Percentiles rank a stretch among this genome's conserved stretches.
These are phyloP conservation scores for Drepanosiphum platanoidis DNA, from an alignment of 2,888 invertebrate species.

Conservation along the genomic window DNA sequence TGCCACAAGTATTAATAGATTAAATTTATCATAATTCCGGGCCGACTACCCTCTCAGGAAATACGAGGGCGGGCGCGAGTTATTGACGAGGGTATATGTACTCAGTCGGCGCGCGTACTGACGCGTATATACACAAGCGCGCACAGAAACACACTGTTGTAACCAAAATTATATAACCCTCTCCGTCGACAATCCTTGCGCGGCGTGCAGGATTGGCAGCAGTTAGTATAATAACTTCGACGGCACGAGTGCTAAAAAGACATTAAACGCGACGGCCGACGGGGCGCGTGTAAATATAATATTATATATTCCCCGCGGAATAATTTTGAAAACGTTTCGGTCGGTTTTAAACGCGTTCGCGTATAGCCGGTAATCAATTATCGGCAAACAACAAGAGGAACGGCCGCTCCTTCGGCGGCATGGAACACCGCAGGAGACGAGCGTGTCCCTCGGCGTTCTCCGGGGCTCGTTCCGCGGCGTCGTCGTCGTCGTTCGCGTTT, in stretches of 20 bases:
- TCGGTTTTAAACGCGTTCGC: conserved; percentile 22
- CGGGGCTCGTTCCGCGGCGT: too few species aligned
- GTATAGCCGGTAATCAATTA: conserved; percentile 15
- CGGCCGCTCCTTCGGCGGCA: background rate
- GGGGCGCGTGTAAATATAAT: background rate
- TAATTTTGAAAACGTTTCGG: conserved; percentile 23
- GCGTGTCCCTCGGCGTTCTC: too few species aligned
- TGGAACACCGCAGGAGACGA: conserved; percentile 16
- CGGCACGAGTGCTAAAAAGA: conserved; percentile 26
- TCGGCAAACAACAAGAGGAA: background rate
- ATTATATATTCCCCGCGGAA: conserved; percentile 24
- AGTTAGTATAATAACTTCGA: conserved; percentile 33
- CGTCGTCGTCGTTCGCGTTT: background rate
- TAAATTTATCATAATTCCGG: conserved; percentile 31
- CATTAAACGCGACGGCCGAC: conserved; percentile 15
- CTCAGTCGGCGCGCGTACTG: too few species aligned
- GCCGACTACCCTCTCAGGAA: background rate
- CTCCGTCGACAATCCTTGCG: background rate
- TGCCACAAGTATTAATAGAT: background rate
- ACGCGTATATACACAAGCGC: too few species aligned
- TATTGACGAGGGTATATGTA: conserved; percentile 2
- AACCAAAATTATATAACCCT: conserved; percentile 24
- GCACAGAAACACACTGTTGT: too few species aligned
- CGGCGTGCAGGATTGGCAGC: conserved; percentile 19
- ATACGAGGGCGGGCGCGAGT: background rate